These are phyloP conservation scores for Botia kubotai DNA, from an alignment of 2,797 vertebrate species.

Conservation along the genomic window DNA sequence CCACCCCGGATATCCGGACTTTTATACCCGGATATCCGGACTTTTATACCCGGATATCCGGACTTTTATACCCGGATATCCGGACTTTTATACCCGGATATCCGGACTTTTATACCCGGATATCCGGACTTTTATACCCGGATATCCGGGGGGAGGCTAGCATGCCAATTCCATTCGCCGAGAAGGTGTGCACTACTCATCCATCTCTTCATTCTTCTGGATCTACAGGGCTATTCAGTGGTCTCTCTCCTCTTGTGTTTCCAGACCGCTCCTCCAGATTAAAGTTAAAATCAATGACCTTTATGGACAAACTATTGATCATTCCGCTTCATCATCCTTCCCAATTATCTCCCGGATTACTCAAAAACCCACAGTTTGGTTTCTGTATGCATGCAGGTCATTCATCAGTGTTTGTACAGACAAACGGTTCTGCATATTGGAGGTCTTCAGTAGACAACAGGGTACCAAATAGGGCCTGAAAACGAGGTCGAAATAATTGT, in stretches of 20 bases:
- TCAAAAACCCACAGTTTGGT: constrained; percentile 52
- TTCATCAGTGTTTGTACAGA: constrained; percentile 42
- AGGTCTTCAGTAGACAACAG: background rate
- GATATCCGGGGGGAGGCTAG: too few relatives aligned
- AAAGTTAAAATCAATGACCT: constrained; percentile 50
- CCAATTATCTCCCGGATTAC: constrained; percentile 54
- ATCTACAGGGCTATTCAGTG: too few relatives aligned
- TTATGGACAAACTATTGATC: constrained; percentile 53
- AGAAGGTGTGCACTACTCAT: too few relatives aligned
- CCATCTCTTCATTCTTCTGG: too few relatives aligned
- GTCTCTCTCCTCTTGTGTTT: background rate
- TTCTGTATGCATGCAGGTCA: constrained; percentile 12
- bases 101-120: too few relatives aligned
- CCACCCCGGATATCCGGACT: too few relatives aligned
- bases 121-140: too few relatives aligned
- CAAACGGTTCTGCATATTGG: background rate
- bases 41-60: too few relatives aligned
- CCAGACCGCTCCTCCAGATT: constrained; percentile 33
- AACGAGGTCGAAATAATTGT: background rate
- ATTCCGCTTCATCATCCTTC: constrained; percentile 41
- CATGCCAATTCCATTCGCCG: too few relatives aligned
- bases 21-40: too few relatives aligned
- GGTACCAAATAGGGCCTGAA: background rate
- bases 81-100: too few relatives aligned
- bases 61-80: too few relatives aligned